Evolutionary conservation across 2,888 invertebrate species (phyloP).

Genomic region (Choreutis nemorana): DNA sequence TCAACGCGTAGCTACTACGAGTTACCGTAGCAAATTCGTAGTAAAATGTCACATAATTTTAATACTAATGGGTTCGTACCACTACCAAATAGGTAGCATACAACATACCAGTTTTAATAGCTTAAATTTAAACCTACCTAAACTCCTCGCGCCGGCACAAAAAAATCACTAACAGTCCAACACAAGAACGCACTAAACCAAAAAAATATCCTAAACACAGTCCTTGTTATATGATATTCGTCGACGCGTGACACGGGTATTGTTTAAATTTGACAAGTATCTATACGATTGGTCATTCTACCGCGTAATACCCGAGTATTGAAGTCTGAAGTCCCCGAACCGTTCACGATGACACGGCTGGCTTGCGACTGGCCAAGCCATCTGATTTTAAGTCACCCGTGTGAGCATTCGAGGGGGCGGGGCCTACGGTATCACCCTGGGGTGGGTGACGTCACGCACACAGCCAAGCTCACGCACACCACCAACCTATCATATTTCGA

Average conservation of each 20-base stretch:
- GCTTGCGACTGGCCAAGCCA: conserved; percentile 63
- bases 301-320: conserved; percentile 58
- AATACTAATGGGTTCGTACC: too few relatives aligned
- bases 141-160: conserved; percentile 10
- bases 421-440: conserved; percentile 41
- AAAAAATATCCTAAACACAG: conserved; percentile 37
- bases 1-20: too few relatives aligned
- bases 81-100: too few relatives aligned
- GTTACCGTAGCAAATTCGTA: too few relatives aligned
- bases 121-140: conserved; percentile 23
- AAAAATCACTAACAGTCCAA: conserved; percentile 29
- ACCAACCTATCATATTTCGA: conserved; percentile 16
- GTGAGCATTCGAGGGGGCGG: conserved; percentile 58
- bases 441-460: conserved; percentile 40
- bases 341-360: conserved; percentile 64
- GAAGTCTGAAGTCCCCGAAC: conserved; percentile 50
- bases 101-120: too few relatives aligned
- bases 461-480: conserved; percentile 25
- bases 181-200: conserved; percentile 15
- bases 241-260: conserved; percentile 33
- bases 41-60: too few relatives aligned
- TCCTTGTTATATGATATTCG: conserved; percentile 23
- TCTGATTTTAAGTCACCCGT: conserved; percentile 67
- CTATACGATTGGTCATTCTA: conserved; percentile 49
- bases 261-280: conserved; percentile 57